phyloP scores from a whole-genome alignment of 1,140 invertebrate genomes.

The Leptinotarsa lineolata region DNA sequence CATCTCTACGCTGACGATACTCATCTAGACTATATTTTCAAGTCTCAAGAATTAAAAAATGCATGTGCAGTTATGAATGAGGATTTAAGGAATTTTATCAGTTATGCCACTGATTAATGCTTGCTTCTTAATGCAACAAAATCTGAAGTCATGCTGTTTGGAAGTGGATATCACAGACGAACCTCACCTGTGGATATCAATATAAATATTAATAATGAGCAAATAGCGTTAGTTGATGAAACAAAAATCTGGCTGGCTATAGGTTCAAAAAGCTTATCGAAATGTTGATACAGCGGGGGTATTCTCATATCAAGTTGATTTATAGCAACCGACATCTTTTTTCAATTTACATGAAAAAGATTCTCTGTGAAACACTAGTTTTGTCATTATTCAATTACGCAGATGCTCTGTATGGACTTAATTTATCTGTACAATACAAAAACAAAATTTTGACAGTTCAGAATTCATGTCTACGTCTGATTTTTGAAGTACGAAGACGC shows the following conservation, averaged over 20 bases:
- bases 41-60: slow-evolving; percentile 7
- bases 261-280: slow-evolving; percentile 16
- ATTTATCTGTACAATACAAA: slow-evolving; percentile 14
- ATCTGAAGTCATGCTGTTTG: slow-evolving; percentile 21
- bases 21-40: background rate
- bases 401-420: slow-evolving; percentile 17
- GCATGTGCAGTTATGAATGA: no score
- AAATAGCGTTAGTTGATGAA: slow-evolving; percentile 6
- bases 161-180: slow-evolving; percentile 9
- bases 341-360: slow-evolving; percentile 7
- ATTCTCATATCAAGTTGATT: slow-evolving; percentile 10
- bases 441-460: slow-evolving; percentile 14
- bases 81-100: no score
- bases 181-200: background rate
- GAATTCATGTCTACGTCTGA: slow-evolving; percentile 19
- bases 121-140: slow-evolving; percentile 8
- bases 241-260: slow-evolving; percentile 12
- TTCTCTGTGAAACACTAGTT: slow-evolving; percentile 18
- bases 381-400: slow-evolving; percentile 20
- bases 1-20: background rate
- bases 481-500: slow-evolving; percentile 18
- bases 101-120: no score
- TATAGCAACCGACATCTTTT: slow-evolving; percentile 17
- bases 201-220: slow-evolving; percentile 16
- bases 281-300: slow-evolving; percentile 13